Percentiles rank a stretch among this genome's conserved stretches.
Evolutionary conservation across 2,797 vertebrate species (phyloP).

Genomic region (Graptemys geographica): DNA sequence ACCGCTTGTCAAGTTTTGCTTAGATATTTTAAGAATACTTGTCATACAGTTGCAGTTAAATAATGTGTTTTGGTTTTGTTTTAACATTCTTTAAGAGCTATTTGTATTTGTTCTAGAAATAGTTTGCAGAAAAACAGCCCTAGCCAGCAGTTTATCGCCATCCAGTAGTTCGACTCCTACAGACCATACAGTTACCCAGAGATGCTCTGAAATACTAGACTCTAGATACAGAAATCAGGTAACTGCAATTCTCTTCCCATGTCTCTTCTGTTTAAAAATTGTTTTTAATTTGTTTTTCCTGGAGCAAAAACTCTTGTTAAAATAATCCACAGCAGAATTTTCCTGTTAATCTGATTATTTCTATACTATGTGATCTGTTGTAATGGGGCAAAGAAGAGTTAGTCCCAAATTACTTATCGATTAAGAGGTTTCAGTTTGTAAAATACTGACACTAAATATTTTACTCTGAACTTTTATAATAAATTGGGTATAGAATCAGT

Average conservation of each 20-base stretch:
- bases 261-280: background rate
- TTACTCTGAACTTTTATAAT: background rate
- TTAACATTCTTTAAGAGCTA: conserved; percentile 21
- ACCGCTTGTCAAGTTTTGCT: background rate
- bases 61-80: background rate
- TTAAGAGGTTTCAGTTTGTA: background rate
- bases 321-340: background rate
- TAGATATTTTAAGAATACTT: background rate
- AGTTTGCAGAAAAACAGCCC: conserved; percentile 85
- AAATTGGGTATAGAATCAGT: background rate
- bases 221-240: conserved; percentile 80
- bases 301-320: background rate
- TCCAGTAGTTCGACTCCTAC: conserved; percentile 82
- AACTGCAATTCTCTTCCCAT: conserved; percentile 12
- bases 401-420: background rate
- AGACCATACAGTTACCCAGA: conserved; percentile 83
- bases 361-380: background rate
- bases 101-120: conserved; percentile 84
- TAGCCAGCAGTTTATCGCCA: conserved; percentile 81
- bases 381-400: background rate
- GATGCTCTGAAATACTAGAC: conserved; percentile 81
- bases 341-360: background rate
- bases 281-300: background rate
- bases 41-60: background rate
- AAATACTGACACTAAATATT: background rate